Base-by-base conservation (phyloP, 2,888 invertebrate species). In the Callinectes sapidus region DNA sequence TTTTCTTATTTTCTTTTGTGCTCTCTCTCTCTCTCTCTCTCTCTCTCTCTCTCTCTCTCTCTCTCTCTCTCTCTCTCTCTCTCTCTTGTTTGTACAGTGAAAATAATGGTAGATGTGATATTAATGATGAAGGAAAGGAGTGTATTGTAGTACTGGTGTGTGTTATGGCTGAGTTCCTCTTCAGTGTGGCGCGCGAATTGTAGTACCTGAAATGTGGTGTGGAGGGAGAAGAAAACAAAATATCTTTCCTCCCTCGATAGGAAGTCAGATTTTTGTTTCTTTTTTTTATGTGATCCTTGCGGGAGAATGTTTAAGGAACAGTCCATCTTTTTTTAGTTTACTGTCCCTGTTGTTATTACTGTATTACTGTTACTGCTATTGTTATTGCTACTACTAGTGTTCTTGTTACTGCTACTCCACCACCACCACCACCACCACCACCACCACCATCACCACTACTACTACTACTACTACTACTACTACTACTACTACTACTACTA, bases 31-130 rank as follows among this genome's bases (percentile, higher is more conserved):
- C 89, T 89, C 55, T 89, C 61, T 89, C 55, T 61, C 55, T 89
- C 89, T 89, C 61, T 89, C 89, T 89, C 61, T 89, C 89, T 89
- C 66, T 89, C 55, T 66, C 89, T 89, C 32, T 89, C 61, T 89
- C 61, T 71, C 32, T 89, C 61, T 89, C 89, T 66, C 32, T 89
- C 89, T 66, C 55, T 89, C 55, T 89, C 61, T 89, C 61, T 89
- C 55, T 89, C 89, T 66, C 35, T 48, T 48, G 10, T 48, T 48
- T 48, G 48, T 8, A 48, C 8, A 8, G 0, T 48, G 8, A 48
- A 48, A 48, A 0, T 48, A 48, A 48, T 48, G 48, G 48, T 48
- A 48, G 6, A 48, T 48, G 48, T 48, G 48, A 5, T 48, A 48
- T 48, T 48, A 10, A 48, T 48, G 48, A 10, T 48, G 48, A 10